phyloP scores from a whole-genome alignment of 2,888 invertebrate genomes.

The Limnephilus marmoratus region DNA sequence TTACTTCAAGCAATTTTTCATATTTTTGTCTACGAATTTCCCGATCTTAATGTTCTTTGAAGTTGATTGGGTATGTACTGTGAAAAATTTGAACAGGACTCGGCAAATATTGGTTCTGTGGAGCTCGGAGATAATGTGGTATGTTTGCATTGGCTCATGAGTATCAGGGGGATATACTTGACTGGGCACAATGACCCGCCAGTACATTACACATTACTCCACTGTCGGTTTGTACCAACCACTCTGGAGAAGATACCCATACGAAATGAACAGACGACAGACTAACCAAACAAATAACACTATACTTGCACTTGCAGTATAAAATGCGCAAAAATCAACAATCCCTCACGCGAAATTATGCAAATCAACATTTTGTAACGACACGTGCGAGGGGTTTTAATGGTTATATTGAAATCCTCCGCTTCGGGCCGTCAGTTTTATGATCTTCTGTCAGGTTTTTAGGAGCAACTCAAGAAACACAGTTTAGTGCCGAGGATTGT shows the following conservation, averaged over 20 bases:
- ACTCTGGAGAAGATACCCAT: not conserved
- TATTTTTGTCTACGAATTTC: no score
- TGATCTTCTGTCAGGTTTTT: not conserved
- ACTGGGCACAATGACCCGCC: slow-evolving; percentile 37
- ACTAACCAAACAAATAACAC: not conserved
- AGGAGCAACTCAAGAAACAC: not conserved
- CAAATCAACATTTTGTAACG: not conserved
- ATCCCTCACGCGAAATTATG: not conserved
- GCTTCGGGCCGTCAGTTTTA: not conserved
- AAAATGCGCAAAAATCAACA: not conserved
- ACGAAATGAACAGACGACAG: not conserved
- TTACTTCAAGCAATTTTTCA: no score
- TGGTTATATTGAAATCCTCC: not conserved
- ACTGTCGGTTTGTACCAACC: not conserved
- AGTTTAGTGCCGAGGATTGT: not conserved
- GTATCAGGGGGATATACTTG: not conserved
- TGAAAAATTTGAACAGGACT: slow-evolving; percentile 40
- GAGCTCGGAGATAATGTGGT: slow-evolving; percentile 26
- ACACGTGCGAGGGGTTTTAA: not conserved
- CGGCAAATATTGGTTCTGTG: slow-evolving; percentile 42
- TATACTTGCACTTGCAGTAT: not conserved
- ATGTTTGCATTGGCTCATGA: slow-evolving; percentile 7
- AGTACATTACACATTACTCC: not conserved
- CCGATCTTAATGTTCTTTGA: slow-evolving; percentile 9
- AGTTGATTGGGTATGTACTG: slow-evolving; percentile 6